A percentile compares a stretch with the other conserved stretches of the same genome.
Conservation (phyloP, 2,797 vertebrate species). For the Tokudaia tokunoshimensis region DNA sequence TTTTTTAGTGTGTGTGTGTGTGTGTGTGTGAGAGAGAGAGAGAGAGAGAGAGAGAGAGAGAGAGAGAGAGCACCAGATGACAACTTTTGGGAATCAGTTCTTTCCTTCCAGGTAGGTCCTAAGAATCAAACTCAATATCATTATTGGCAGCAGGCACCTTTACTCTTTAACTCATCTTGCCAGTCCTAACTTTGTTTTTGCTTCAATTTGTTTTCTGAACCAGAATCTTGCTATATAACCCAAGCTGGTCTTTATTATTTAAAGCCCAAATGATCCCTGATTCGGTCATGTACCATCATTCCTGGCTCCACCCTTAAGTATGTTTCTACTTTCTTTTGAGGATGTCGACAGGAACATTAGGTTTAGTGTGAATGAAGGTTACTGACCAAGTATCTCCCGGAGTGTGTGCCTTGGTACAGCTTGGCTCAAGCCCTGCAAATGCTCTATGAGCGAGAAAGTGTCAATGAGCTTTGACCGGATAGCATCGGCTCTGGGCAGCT, state of each 20-base stretch:
- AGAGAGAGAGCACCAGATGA: no score
- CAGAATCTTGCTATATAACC: neutral
- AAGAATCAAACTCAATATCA: neutral
- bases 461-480: slow-evolving; percentile 82
- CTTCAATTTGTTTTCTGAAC: neutral
- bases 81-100: neutral
- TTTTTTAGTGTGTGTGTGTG: no score
- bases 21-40: no score
- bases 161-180: neutral
- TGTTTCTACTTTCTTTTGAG: slow-evolving; percentile 28
- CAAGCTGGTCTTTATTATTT: neutral
- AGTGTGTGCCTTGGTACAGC: slow-evolving; percentile 83
- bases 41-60: no score
- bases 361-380: neutral
- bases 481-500: slow-evolving; percentile 79
- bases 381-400: slow-evolving; percentile 81
- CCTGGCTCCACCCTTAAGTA: slow-evolving; percentile 18
- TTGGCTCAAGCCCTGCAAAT: slow-evolving; percentile 79
- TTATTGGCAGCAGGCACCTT: neutral
- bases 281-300: neutral
- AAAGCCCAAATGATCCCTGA: neutral
- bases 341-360: neutral
- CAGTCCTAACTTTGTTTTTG: neutral
- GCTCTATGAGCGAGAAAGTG: slow-evolving; percentile 84
- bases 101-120: neutral